These are phyloP conservation scores for Augochlorella aurata DNA, from an alignment of 2,888 invertebrate genomes.

Conservation along the genomic window DNA sequence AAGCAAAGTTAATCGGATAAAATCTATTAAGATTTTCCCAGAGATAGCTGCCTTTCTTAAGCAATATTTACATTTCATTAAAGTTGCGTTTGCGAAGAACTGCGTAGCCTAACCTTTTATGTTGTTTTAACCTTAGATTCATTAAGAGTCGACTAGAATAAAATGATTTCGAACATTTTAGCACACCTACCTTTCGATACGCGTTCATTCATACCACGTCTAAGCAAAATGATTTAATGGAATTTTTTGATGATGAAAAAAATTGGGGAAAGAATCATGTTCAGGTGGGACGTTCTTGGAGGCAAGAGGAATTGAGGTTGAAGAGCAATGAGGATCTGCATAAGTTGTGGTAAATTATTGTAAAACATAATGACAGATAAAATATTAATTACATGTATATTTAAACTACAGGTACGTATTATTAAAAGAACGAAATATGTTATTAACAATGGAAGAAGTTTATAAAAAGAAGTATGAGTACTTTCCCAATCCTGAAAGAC, in stretches of 20 bases:
- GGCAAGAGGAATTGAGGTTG: constrained; percentile 93
- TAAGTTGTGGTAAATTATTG: constrained; percentile 91
- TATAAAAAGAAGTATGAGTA: constrained; percentile 85
- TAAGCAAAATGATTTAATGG: constrained; percentile 86
- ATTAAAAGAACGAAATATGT: constrained; percentile 98
- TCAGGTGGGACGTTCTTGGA: constrained; percentile 94
- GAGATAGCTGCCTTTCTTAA: not conserved
- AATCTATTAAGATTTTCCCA: not conserved
- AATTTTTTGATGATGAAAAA: constrained; percentile 93
- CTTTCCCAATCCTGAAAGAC: constrained; percentile 95
- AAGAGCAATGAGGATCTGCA: constrained; percentile 98
- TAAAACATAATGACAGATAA: not conserved
- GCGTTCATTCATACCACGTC: constrained; percentile 79
- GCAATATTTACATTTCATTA: not conserved
- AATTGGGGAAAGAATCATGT: constrained; percentile 92
- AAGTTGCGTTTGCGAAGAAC: not conserved
- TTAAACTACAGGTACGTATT: constrained; percentile 87
- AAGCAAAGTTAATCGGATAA: not conserved
- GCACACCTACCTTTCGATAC: constrained; percentile 37
- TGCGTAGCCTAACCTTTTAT: not conserved
- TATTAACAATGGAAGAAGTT: constrained; percentile 96
- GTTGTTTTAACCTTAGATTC: not conserved
- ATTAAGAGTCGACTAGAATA: not conserved
- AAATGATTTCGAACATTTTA: constrained; percentile 21
- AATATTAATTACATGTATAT: not conserved